Conservation (phyloP, 2,113 vertebrate genomes). For the Scomber scombrus region DNA sequence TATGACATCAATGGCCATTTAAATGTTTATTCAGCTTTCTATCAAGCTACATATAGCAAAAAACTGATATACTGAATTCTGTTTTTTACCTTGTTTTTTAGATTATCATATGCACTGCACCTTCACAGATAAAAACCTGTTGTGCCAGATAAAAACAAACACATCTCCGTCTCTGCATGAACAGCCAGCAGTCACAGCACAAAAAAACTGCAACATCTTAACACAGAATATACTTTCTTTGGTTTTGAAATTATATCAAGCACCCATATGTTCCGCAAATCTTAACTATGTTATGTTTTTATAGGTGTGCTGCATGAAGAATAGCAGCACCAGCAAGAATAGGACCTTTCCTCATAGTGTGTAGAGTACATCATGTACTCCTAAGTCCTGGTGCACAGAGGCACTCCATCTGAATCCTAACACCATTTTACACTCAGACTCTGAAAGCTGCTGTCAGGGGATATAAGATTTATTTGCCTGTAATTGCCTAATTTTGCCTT, state of each 20-base stretch:
- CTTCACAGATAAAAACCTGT: slow-evolving; percentile 34
- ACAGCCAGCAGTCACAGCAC: slow-evolving; percentile 13
- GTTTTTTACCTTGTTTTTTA: background rate
- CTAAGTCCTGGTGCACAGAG: slow-evolving; percentile 65
- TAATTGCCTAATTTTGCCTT: slow-evolving; percentile 83
- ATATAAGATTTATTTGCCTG: slow-evolving; percentile 83
- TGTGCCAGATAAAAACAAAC: slow-evolving; percentile 30
- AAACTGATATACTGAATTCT: background rate
- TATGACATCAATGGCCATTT: too few relatives aligned
- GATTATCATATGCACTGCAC: background rate
- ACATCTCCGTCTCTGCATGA: background rate
- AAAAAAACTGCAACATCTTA: slow-evolving; percentile 15
- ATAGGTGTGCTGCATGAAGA: slow-evolving; percentile 37
- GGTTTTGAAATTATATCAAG: slow-evolving; percentile 35
- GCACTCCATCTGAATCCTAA: slow-evolving; percentile 77
- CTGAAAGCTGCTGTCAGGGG: slow-evolving; percentile 78
- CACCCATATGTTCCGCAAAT: slow-evolving; percentile 46
- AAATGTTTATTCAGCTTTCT: background rate
- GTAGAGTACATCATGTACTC: slow-evolving; percentile 67
- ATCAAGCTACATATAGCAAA: background rate
- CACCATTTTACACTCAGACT: slow-evolving; percentile 74
- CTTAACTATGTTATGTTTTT: slow-evolving; percentile 49
- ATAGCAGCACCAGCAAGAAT: slow-evolving; percentile 39
- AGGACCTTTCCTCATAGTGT: slow-evolving; percentile 52
- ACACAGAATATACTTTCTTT: slow-evolving; percentile 5